These are phyloP conservation scores for Centruroides sculpturatus DNA, from an alignment of 1,140 invertebrate genomes.

Conservation along the genomic window DNA sequence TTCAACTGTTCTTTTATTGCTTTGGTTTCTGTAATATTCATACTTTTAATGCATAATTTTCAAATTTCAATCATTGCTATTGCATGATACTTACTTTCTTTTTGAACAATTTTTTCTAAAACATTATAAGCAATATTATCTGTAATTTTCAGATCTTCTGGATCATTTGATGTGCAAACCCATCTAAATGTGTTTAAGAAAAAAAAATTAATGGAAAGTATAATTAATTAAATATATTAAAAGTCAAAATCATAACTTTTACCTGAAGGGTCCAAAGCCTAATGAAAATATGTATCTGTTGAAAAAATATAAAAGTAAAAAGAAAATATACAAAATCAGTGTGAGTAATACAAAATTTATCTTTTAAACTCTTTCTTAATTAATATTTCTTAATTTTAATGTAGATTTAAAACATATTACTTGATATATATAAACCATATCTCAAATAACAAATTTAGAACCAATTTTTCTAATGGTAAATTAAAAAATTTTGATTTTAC, in stretches of 20 bases:
- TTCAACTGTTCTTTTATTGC: constrained; percentile 37
- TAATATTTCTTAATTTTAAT: no score
- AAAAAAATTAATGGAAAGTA: constrained; percentile 1
- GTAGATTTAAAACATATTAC: no score
- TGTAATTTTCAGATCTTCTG: constrained; percentile 39
- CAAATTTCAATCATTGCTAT: no score
- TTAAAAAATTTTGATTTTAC: no score
- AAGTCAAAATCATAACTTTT: constrained; percentile 2
- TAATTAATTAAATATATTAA: neutral
- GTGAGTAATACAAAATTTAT: no score
- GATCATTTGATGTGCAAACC: constrained; percentile 45
- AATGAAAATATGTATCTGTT: constrained; percentile 50
- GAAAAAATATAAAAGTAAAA: constrained; percentile 13
- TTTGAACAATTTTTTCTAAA: constrained; percentile 33
- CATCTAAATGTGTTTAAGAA: constrained; percentile 32
- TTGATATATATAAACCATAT: no score
- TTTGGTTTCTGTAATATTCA: no score
- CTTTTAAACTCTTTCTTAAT: no score
- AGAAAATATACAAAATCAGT: no score
- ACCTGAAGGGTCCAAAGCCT: constrained; percentile 52
- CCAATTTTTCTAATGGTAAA: no score
- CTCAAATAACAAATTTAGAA: no score
- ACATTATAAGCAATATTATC: constrained; percentile 41
- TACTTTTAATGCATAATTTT: no score
- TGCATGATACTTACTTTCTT: constrained; percentile 1